Percentiles rank a stretch among this genome's conserved stretches.
These are phyloP conservation scores for Bursaphelenchus mucronatus DNA, from an alignment of 1,140 invertebrate genomes.

Conservation along the genomic window DNA sequence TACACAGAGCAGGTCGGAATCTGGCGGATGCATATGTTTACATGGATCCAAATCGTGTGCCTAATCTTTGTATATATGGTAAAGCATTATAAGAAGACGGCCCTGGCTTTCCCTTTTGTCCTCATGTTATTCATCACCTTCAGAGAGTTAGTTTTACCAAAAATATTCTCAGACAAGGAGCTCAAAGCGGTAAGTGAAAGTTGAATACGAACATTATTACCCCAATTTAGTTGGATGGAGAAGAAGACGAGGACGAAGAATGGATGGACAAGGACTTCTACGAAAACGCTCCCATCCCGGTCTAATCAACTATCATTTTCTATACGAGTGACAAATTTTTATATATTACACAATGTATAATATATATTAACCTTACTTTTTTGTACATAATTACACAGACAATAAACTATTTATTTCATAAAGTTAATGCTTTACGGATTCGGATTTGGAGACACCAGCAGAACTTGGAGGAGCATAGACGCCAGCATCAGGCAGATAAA, in stretches of 20 bases:
- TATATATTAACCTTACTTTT: no score
- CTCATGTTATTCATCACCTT: constrained; percentile 53
- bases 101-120: constrained; percentile 55
- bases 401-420: no score
- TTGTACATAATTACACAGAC: no score
- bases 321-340: no score
- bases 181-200: constrained; percentile 49
- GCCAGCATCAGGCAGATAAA: no score
- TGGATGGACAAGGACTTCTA: constrained; percentile 51
- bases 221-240: constrained; percentile 46
- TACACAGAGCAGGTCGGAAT: constrained; percentile 46
- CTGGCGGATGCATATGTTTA: constrained; percentile 55
- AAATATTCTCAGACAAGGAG: constrained; percentile 50
- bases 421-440: no score
- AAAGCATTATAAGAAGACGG: constrained; percentile 41
- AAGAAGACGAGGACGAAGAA: constrained; percentile 51
- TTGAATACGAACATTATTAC: background rate
- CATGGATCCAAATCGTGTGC: constrained; percentile 50
- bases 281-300: constrained; percentile 42
- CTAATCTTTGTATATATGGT: constrained; percentile 50
- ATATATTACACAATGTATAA: no score
- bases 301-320: constrained; percentile 17
- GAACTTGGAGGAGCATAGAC: no score
- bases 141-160: constrained; percentile 45
- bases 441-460: no score